Evolutionary conservation across 1,140 invertebrate species (phyloP), one percentile per base, ranked within the genome.

Genomic region (Bradynema listronoti): DNA sequence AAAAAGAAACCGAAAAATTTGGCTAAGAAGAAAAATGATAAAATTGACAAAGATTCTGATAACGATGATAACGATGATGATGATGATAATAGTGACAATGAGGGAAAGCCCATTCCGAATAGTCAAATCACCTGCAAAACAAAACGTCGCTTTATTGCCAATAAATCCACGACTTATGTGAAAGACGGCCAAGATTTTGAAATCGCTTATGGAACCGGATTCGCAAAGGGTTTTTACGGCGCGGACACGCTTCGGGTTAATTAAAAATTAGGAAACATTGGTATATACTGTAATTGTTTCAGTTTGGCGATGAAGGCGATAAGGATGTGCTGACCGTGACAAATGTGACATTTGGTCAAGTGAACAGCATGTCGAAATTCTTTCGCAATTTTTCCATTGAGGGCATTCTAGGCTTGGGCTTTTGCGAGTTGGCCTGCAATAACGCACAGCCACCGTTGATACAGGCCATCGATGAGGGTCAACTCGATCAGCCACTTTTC

Each of bases 321-420:
- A 43, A 36, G n/a, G 19, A 58, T 5, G 49, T 60, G 58, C 60
- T 64, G 1, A 33, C 27, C 1, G 55, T 64, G 19, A 47, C 62
- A 5, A 64, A 65, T 4, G 45, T 52, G 0, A 45, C 41, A 14
- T 62, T 64, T 32, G 62, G 61, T 11, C 52, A 65, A 16, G 60
- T 51, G 4, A 47, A 34, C 9, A 47, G 34, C 29, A 62, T 64
- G 4, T 46, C 61, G 22, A 34, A 29, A 3, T 47, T 47, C 42
- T 62, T 64, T 25, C 53, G 46, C 30, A 25, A 29, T 27, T 58
- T 52, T 16, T 11, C 51, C 11, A 1, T 36, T 14, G 62, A 64
- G n/a, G 62, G 62, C 11, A 45, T 64, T 33, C 53, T 64, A 29
- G 62, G 62, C 9, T 22, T 64, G 2, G 62, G 39, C 2, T 63